Percentiles rank a stretch among this genome's conserved stretches.
Evolutionary conservation across 2,797 vertebrate genomes (phyloP).

Genomic region (Limosa lapponica): DNA sequence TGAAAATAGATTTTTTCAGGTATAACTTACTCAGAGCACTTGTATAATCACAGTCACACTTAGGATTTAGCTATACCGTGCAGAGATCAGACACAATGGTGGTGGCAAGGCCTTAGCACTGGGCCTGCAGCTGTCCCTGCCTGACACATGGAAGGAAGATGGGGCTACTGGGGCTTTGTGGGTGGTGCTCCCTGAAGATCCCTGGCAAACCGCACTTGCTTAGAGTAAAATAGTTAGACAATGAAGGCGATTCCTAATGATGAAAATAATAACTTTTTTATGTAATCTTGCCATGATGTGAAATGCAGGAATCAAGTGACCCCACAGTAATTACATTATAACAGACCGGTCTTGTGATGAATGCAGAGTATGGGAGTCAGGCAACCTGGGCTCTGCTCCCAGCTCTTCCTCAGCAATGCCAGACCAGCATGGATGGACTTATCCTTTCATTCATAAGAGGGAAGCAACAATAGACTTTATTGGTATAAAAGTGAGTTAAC

Average conservation of each 20-base stretch:
- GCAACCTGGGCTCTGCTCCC: not conserved
- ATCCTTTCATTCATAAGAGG: not conserved
- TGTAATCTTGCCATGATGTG: not conserved
- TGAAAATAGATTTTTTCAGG: not conserved
- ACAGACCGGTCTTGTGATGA: not conserved
- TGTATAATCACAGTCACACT: not conserved
- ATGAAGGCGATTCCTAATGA: not conserved
- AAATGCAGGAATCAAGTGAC: not conserved
- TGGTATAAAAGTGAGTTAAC: not conserved
- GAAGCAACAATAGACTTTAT: not conserved
- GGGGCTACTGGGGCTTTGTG: not conserved
- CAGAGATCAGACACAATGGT: accelerated
- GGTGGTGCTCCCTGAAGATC: not conserved
- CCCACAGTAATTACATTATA: accelerated
- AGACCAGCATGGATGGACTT: not conserved
- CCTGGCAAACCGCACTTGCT: not conserved
- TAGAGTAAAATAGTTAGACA: not conserved
- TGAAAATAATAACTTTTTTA: not conserved
- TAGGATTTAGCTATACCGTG: not conserved
- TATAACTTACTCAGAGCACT: not conserved
- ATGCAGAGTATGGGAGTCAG: not conserved
- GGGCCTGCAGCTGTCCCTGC: not conserved
- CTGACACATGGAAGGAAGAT: not conserved
- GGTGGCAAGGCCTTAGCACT: not conserved
- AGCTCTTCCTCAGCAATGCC: not conserved